These are phyloP conservation scores for Epirrhoe tristata DNA, from an alignment of 2,888 invertebrate genomes.

Conservation along the genomic window DNA sequence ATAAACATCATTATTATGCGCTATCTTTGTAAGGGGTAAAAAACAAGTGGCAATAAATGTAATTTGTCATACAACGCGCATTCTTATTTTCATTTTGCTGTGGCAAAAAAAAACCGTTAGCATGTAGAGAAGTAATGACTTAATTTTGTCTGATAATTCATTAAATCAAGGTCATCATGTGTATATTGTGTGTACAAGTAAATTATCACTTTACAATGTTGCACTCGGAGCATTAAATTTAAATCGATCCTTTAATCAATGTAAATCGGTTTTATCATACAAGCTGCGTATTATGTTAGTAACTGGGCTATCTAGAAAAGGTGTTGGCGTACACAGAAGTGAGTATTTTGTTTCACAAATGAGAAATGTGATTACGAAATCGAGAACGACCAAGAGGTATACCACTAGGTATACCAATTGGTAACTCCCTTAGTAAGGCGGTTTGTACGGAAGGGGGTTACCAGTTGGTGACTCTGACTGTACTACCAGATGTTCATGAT, in stretches of 20 bases:
- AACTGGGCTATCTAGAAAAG: background rate
- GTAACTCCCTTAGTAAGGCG: no score
- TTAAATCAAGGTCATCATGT: slow-evolving; percentile 32
- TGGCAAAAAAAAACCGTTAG: slow-evolving; percentile 9
- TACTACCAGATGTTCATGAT: no score
- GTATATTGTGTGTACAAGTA: slow-evolving; percentile 19
- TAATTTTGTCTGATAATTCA: slow-evolving; percentile 33
- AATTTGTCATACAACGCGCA: background rate
- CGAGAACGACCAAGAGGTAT: no score
- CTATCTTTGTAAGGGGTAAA: slow-evolving; percentile 5
- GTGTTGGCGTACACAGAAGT: background rate
- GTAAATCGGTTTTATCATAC: slow-evolving; percentile 46
- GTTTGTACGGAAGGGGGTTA: no score
- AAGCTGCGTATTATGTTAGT: slow-evolving; percentile 5
- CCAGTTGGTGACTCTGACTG: no score
- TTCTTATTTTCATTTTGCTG: background rate
- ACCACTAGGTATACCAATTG: no score
- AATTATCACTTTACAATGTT: slow-evolving; percentile 39
- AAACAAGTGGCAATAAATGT: background rate
- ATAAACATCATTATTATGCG: slow-evolving; percentile 11
- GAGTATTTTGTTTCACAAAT: background rate
- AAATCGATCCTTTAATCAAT: slow-evolving; percentile 59
- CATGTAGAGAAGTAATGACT: slow-evolving; percentile 30
- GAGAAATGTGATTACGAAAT: background rate
- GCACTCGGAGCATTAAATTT: slow-evolving; percentile 58